Percentiles rank a stretch among this genome's conserved stretches.
These are phyloP conservation scores for Amiota communis DNA, from an alignment of 2,888 invertebrate genomes.

Conservation along the genomic window DNA sequence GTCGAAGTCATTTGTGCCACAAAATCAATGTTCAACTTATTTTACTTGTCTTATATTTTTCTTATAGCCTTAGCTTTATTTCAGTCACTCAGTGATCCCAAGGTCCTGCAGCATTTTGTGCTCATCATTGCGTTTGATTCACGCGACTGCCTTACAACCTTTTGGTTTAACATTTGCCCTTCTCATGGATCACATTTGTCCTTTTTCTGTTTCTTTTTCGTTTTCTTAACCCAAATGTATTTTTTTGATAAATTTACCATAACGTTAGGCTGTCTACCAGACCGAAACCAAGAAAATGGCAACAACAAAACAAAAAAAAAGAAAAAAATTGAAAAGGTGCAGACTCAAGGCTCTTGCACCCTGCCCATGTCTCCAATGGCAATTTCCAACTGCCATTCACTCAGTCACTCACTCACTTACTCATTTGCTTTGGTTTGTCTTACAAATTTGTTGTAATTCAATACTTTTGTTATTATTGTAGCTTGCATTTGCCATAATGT, in stretches of 20 bases:
- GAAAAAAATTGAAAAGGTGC: no score
- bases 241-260: slow-evolving; percentile 65
- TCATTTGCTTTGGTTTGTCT: slow-evolving; percentile 7
- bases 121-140: neutral
- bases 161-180: slow-evolving; percentile 59
- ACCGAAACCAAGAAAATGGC: no score
- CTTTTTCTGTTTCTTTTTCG: neutral
- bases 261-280: slow-evolving; percentile 52
- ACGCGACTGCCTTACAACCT: slow-evolving; percentile 56
- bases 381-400: slow-evolving; percentile 24
- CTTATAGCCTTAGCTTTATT: neutral
- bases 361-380: no score
- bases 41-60: no score
- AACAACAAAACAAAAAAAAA: no score
- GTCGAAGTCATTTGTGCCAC: no score
- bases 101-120: neutral
- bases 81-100: neutral
- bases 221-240: slow-evolving; percentile 47
- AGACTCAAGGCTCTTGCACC: no score
- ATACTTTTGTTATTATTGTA: slow-evolving; percentile 62
- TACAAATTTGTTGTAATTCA: slow-evolving; percentile 62
- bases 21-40: no score
- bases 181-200: slow-evolving; percentile 31
- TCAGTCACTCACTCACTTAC: neutral
- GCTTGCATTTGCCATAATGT: slow-evolving; percentile 24